These are phyloP conservation scores for Orthonevra nobilis DNA, from an alignment of 2,888 invertebrate species.

Conservation along the genomic window DNA sequence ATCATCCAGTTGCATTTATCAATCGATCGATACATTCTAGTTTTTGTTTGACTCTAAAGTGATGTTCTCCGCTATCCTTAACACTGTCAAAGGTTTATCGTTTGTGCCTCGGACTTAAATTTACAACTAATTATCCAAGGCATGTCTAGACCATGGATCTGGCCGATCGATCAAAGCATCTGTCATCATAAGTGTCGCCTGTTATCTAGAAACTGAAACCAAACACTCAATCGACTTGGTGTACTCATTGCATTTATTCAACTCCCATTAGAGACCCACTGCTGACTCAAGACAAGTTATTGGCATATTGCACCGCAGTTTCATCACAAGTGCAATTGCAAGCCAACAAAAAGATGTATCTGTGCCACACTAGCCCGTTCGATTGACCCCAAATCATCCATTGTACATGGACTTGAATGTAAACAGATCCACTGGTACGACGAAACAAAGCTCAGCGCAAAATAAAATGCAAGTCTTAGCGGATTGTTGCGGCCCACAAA, in stretches of 20 bases:
- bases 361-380: conserved; percentile 17
- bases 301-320: conserved; percentile 48
- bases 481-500: conserved; percentile 19
- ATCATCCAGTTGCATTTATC: too few species aligned
- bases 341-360: neutral
- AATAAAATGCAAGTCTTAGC: conserved; percentile 46
- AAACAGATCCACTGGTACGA: neutral
- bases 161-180: conserved; percentile 7
- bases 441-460: conserved; percentile 10
- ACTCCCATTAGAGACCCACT: neutral
- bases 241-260: conserved; percentile 13
- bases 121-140: neutral
- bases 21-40: too few species aligned
- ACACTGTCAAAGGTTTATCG: too few species aligned
- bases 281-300: conserved; percentile 25
- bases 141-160: conserved; percentile 1
- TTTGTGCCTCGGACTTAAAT: neutral
- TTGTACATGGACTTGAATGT: conserved; percentile 6
- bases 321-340: conserved; percentile 5
- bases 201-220: too few species aligned
- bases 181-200: conserved; percentile 39
- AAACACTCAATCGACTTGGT: conserved; percentile 20
- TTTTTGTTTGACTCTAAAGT: too few species aligned
- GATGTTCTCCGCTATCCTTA: too few species aligned
- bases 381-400: conserved; percentile 59